Evolutionary conservation across 2,888 invertebrate species (phyloP), one percentile per base, ranked within the genome.

Genomic region (Strigamia crassipes): DNA sequence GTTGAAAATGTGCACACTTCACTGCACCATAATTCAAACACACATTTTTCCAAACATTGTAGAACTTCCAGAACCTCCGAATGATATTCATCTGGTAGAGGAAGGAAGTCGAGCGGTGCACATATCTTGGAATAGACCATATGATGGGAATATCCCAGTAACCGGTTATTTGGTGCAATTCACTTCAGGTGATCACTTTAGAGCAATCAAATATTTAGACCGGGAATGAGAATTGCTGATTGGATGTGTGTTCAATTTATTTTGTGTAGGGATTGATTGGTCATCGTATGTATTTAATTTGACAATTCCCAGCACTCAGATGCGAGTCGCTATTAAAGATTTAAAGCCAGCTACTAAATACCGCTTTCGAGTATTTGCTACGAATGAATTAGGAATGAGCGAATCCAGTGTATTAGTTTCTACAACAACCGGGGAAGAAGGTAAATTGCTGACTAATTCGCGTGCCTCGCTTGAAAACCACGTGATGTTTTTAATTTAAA

Each of bases 401-500:
- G 42, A 81, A 34, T 61, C 81, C 8, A 81, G 81, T 34, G 66
- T 66, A n/a, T 31, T 66, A 31, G 66, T 38, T 23, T 61, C 66
- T 13, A 66, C 66, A 10, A 81, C 81, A 31, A 81, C 81, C n/a
- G 81, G 66, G 6, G 81, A 81, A 66, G 81, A 81, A 81, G 81
- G 81, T 81, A 61, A 23, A 77, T 77, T 34, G 23, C 15, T 4
- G 34, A 77, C n/a, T 21, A 15, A 15, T 21, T 8, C 15, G 23
- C n/a, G 23, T 38, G n/a, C 15, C 0, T 5, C n/a, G 34, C 18
- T 78, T 31, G 34, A 42, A 34, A 38, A n/a, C 23, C 15, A 77
- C 15, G 23, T 31, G 12, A 38, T 38, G 12, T 78, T 78, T 21
- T 9, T 78, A 38, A 38, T 23, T 23, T 78, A 38, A 79, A 81